Conservation (phyloP, 2,797 vertebrate species). For the Chaunax sp. region DNA sequence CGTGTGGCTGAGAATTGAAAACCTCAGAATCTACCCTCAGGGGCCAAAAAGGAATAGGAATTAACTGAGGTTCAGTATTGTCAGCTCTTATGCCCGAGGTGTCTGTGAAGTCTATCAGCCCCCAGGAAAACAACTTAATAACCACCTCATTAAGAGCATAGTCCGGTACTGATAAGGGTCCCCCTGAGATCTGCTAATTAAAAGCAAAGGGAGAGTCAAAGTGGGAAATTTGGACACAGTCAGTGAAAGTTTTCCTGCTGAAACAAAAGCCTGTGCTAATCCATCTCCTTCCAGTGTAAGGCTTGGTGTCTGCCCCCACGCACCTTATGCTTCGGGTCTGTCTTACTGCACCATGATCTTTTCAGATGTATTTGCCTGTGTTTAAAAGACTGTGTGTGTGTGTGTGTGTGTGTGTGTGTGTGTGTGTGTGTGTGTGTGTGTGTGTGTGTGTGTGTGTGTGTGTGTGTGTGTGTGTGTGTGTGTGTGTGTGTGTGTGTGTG, state of each 20-base stretch:
- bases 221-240: constrained; percentile 62
- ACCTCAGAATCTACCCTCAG: constrained; percentile 41
- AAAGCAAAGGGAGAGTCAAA: constrained; percentile 68
- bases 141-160: constrained; percentile 79
- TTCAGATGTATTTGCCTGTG: constrained; percentile 33
- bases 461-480: too few species aligned
- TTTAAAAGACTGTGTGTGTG: too few species aligned
- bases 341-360: constrained; percentile 51
- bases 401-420: too few species aligned
- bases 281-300: constrained; percentile 31
- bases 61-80: constrained; percentile 69
- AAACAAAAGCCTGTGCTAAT: constrained; percentile 64
- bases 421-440: too few species aligned
- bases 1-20: constrained; percentile 33
- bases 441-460: too few species aligned
- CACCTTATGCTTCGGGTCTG: constrained; percentile 39
- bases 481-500: too few species aligned
- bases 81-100: constrained; percentile 74
- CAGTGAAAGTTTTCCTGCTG: constrained; percentile 59
- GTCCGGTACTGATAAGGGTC: constrained; percentile 78
- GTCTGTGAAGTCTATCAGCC: constrained; percentile 64
- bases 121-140: constrained; percentile 78
- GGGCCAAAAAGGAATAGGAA: constrained; percentile 53
- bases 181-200: constrained; percentile 79
- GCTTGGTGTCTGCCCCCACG: constrained; percentile 43